These are phyloP conservation scores for Lateolabrax maculatus DNA, from an alignment of 2,797 vertebrate species.

Conservation along the genomic window DNA sequence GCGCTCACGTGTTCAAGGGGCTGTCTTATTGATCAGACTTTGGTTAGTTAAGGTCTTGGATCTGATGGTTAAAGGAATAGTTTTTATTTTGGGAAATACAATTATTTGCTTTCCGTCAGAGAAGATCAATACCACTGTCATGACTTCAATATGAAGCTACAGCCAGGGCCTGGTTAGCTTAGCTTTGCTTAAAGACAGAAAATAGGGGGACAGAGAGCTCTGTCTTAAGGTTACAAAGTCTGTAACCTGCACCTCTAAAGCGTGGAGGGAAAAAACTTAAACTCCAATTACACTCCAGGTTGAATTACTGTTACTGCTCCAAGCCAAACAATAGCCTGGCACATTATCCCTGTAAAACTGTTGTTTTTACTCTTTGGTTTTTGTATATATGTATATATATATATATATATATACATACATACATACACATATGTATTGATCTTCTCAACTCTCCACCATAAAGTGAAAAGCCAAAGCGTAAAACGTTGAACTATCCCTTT, in stretches of 20 bases:
- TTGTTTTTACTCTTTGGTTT: neutral
- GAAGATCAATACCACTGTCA: neutral
- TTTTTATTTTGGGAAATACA: neutral
- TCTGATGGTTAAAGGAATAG: neutral
- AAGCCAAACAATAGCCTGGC: neutral
- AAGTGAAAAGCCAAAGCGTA: neutral
- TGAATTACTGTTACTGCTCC: neutral
- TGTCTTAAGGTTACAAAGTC: neutral
- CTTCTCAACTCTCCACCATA: neutral
- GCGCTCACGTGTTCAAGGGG: neutral
- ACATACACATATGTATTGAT: too few species aligned
- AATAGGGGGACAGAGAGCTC: neutral
- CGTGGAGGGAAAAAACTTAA: too few species aligned
- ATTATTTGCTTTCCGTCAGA: neutral
- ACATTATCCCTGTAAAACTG: neutral
- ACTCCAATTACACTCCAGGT: neutral
- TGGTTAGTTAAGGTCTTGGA: neutral
- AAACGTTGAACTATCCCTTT: too few species aligned
- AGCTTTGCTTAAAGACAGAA: neutral
- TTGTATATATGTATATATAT: neutral
- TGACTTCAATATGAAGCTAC: neutral
- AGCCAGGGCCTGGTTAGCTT: neutral
- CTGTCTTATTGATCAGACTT: neutral
- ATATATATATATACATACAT: too few species aligned
- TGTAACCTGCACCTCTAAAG: neutral